A percentile compares a stretch with the other conserved stretches of the same genome.
These are phyloP conservation scores for Arge pagana DNA, from an alignment of 2,888 invertebrate genomes.

Conservation along the genomic window DNA sequence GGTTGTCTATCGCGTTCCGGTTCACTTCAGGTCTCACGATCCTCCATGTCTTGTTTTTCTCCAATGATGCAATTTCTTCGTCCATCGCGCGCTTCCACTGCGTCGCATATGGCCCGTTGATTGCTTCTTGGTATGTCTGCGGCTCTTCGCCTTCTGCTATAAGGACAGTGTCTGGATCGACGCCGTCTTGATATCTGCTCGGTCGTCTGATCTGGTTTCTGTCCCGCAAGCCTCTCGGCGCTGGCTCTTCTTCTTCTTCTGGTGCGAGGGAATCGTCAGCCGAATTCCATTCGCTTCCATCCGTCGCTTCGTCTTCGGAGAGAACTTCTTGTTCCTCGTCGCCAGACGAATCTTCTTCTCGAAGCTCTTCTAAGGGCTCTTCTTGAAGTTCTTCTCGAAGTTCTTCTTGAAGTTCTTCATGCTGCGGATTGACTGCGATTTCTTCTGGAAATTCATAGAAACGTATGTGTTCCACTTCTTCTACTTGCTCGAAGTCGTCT, in stretches of 20 bases:
- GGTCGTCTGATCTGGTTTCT: neutral
- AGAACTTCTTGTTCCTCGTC: neutral
- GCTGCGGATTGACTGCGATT: neutral
- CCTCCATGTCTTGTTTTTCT: constrained; percentile 24
- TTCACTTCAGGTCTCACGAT: neutral
- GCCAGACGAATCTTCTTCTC: neutral
- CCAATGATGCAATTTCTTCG: constrained; percentile 24
- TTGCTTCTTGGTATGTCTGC: constrained; percentile 16
- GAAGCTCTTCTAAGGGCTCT: neutral
- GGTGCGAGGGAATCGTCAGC: no score
- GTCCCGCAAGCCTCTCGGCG: neutral
- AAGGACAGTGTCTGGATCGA: constrained; percentile 14
- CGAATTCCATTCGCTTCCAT: neutral
- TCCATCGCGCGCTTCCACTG: constrained; percentile 28
- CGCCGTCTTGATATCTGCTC: neutral
- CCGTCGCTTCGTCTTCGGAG: neutral
- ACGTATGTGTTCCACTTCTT: neutral
- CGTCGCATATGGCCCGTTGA: neutral
- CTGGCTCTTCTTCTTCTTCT: neutral
- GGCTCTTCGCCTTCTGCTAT: constrained; percentile 10
- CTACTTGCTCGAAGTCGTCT: neutral
- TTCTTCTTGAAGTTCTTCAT: neutral
- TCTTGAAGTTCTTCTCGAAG: neutral
- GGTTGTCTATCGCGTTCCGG: neutral
- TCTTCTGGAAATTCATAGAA: no score